phyloP scores from a whole-genome alignment of 2,888 invertebrate species.

The Lacanobia wlatinum region DNA sequence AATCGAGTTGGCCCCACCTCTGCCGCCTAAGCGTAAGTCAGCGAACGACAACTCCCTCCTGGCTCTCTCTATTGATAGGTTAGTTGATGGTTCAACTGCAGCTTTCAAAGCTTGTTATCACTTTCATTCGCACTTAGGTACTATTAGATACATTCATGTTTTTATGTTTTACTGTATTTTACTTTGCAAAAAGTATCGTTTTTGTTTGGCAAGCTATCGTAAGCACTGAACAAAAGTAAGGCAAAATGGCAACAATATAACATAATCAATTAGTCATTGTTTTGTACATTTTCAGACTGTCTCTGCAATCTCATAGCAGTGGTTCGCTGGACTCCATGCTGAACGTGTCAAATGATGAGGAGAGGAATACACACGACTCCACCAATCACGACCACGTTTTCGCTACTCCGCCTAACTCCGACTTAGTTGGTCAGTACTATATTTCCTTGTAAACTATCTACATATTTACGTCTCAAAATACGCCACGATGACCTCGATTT shows the following conservation, averaged over 20 bases:
- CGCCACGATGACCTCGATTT: not conserved
- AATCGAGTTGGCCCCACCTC: conserved; percentile 93
- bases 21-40: conserved; percentile 94
- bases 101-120: conserved; percentile 44
- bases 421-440: conserved; percentile 77
- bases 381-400: conserved; percentile 85
- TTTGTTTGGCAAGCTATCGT: conserved; percentile 17
- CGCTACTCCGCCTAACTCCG: conserved; percentile 79
- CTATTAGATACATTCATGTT: conserved; percentile 41
- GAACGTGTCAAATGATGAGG: conserved; percentile 96
- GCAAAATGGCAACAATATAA: not conserved
- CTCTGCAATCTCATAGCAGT: conserved; percentile 94
- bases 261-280: not conserved
- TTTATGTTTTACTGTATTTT: conserved; percentile 11
- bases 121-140: conserved; percentile 41
- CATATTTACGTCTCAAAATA: not conserved
- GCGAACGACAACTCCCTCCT: conserved; percentile 88
- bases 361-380: conserved; percentile 88
- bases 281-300: conserved; percentile 87
- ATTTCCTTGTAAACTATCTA: not conserved
- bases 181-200: conserved; percentile 21
- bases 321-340: conserved; percentile 97
- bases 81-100: conserved; percentile 74
- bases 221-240: not conserved
- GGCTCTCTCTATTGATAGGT: conserved; percentile 92